phyloP scores from a whole-genome alignment of 92 coral and sea anemone genomes.

The Nematostella vectensis region DNA sequence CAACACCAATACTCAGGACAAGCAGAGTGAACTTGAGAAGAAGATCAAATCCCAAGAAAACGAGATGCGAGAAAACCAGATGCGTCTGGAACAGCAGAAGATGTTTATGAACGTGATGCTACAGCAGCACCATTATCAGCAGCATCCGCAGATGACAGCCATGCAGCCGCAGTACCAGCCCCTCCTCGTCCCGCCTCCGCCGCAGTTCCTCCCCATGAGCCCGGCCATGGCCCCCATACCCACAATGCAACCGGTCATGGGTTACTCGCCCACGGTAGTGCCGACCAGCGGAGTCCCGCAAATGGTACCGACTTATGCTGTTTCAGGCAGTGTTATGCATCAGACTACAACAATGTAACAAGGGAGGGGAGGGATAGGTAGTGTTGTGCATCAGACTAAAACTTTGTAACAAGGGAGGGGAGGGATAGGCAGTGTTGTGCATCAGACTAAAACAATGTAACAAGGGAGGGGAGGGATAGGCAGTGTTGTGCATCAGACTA shows the following conservation, averaged over 20 bases:
- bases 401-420: too few species aligned
- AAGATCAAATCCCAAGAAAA: constrained; percentile 89
- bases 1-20: too few species aligned
- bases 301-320: constrained; percentile 27
- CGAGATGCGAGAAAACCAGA: constrained; percentile 53
- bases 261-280: constrained; percentile 21
- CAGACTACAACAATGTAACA: background rate
- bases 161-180: constrained; percentile 49
- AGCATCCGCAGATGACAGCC: constrained; percentile 41
- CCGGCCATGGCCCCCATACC: constrained; percentile 18
- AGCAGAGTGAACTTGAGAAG: constrained; percentile 59
- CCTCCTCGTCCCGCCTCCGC: constrained; percentile 39
- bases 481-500: too few species aligned
- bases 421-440: too few species aligned
- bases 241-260: constrained; percentile 11
- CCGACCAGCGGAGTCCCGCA: constrained; percentile 35
- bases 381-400: too few species aligned
- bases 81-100: constrained; percentile 57
- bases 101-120: constrained; percentile 29
- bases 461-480: too few species aligned
- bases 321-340: background rate
- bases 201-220: constrained; percentile 35
- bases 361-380: too few species aligned
- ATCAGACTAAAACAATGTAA: too few species aligned
- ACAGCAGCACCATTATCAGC: constrained; percentile 22